phyloP scores from a whole-genome alignment of 2,113 vertebrate species.

The Salvelinus sp. region DNA sequence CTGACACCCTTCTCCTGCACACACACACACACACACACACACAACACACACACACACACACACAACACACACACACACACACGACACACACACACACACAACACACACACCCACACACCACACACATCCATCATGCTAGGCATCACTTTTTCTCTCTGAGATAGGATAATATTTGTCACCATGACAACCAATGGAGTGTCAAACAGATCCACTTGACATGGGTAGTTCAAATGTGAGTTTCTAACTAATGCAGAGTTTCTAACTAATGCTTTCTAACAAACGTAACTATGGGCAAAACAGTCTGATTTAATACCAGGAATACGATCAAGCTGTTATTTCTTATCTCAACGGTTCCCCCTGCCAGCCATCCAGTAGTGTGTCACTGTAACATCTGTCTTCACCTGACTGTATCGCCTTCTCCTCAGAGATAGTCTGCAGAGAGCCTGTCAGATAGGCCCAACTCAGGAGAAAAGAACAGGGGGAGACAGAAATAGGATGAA shows the following conservation, averaged over 20 bases:
- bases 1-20: constrained; percentile 38
- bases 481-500: constrained; percentile 22
- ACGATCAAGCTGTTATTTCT: neutral
- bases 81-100: constrained; percentile 7
- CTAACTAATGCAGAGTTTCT: no score
- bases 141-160: constrained; percentile 38
- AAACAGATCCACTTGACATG: no score
- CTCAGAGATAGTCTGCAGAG: constrained; percentile 47
- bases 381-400: constrained; percentile 64
- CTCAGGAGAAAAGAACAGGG: constrained; percentile 20
- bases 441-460: constrained; percentile 38
- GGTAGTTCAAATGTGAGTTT: constrained; percentile 19
- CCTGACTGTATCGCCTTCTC: constrained; percentile 44
- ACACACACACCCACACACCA: constrained; percentile 37
- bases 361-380: constrained; percentile 61
- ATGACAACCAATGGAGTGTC: constrained; percentile 38
- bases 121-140: neutral
- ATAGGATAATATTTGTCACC: constrained; percentile 42
- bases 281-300: neutral
- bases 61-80: constrained; percentile 1
- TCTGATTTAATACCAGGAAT: neutral
- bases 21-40: constrained; percentile 44
- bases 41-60: neutral
- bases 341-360: constrained; percentile 22
- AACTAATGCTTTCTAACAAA: no score